These are phyloP conservation scores for Potamilus streckersoni DNA, from an alignment of 1,140 invertebrate species.

Conservation along the genomic window DNA sequence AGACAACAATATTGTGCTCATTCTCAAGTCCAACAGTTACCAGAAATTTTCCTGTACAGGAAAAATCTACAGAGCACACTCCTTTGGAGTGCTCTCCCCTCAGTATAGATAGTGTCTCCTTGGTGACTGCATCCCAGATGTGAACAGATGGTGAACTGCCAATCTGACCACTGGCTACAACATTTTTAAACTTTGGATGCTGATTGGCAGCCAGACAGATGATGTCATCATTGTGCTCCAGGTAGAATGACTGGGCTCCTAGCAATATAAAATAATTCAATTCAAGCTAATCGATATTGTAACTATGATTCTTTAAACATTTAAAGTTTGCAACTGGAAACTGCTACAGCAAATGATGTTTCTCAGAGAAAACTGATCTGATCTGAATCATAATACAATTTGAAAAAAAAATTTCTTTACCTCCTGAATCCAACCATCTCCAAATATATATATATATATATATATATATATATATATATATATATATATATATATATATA, in stretches of 20 bases:
- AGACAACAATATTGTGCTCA: constrained; percentile 64
- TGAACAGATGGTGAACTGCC: constrained; percentile 62
- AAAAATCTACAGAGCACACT: constrained; percentile 66
- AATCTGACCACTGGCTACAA: constrained; percentile 68
- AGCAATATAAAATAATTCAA: constrained; percentile 20
- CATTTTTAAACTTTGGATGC: constrained; percentile 64
- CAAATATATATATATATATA: too few relatives aligned
- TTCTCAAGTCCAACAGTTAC: constrained; percentile 64
- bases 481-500: too few relatives aligned
- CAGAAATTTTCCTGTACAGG: constrained; percentile 66
- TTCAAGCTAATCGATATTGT: too few relatives aligned
- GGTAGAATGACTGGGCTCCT: constrained; percentile 67
- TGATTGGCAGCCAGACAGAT: constrained; percentile 67
- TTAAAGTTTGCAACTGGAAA: too few relatives aligned
- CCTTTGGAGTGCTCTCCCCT: constrained; percentile 60
- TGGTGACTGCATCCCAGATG: constrained; percentile 65
- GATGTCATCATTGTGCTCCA: constrained; percentile 69
- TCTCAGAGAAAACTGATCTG: too few relatives aligned
- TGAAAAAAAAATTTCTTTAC: too few relatives aligned
- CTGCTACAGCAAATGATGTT: too few relatives aligned
- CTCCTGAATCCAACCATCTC: too few relatives aligned
- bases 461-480: too few relatives aligned
- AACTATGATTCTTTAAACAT: too few relatives aligned
- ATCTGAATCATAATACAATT: too few relatives aligned
- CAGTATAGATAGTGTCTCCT: constrained; percentile 64